Evolutionary conservation across 1,140 invertebrate species (phyloP).

Genomic region (Thaumatotibia leucotreta): DNA sequence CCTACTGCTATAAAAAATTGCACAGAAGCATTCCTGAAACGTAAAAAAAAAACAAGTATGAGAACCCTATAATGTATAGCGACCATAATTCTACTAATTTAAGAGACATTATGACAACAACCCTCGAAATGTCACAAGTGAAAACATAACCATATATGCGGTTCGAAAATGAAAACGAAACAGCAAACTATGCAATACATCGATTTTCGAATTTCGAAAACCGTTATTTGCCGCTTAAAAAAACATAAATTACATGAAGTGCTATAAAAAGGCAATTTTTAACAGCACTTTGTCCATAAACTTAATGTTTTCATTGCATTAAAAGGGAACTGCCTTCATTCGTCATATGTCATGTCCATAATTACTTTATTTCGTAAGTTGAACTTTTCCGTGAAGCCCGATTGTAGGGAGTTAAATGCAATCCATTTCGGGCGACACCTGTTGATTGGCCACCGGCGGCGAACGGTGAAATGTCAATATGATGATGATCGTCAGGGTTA

Average conservation of each 20-base stretch:
- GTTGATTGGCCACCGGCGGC: constrained; percentile 4
- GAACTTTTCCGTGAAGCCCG: constrained; percentile 2
- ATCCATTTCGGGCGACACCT: neutral
- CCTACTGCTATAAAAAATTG: too few species aligned
- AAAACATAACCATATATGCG: neutral
- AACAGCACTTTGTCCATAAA: constrained; percentile 1
- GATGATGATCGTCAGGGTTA: neutral
- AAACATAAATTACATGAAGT: neutral
- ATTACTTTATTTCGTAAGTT: constrained; percentile 11
- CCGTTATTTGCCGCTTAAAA: neutral
- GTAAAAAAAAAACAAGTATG: too few species aligned
- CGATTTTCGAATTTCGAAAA: neutral
- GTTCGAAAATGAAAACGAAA: neutral
- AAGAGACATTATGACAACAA: neutral
- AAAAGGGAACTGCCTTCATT: neutral
- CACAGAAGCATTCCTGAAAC: too few species aligned
- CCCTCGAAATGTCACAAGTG: neutral
- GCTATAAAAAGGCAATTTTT: neutral
- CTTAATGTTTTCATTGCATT: constrained; percentile 5
- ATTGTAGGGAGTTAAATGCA: neutral
- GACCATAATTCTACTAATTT: neutral
- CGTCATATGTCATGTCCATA: constrained; percentile 2
- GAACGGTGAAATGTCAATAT: neutral
- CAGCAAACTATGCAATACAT: neutral
- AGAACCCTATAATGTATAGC: neutral